These are phyloP conservation scores for Morone saxatilis DNA, from an alignment of 2,113 vertebrate species.

Conservation along the genomic window DNA sequence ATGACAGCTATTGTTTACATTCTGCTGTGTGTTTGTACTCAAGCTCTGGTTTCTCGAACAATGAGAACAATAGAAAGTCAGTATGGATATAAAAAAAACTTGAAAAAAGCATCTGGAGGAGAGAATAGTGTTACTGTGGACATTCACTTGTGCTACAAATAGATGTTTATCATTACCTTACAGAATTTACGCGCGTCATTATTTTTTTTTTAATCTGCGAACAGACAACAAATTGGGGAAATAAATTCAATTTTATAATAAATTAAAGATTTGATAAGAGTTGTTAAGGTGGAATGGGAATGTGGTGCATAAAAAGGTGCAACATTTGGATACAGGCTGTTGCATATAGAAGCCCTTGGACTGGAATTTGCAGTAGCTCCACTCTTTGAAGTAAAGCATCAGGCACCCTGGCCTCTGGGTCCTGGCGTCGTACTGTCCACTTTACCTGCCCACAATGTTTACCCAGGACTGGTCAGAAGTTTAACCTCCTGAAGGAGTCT, in stretches of 20 bases:
- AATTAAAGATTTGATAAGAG: not conserved
- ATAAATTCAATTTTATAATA: not conserved
- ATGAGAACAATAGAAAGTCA: too few species aligned
- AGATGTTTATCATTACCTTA: not conserved
- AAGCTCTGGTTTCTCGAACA: too few species aligned
- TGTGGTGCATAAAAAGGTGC: not conserved
- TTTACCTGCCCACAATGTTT: constrained; percentile 72
- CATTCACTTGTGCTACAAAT: not conserved
- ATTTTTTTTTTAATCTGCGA: not conserved
- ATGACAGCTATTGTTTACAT: not conserved
- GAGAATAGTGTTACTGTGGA: not conserved
- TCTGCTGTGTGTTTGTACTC: too few species aligned
- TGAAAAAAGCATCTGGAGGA: not conserved
- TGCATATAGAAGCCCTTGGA: not conserved
- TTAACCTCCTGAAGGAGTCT: constrained; percentile 50
- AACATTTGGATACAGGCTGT: not conserved
- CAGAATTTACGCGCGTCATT: not conserved
- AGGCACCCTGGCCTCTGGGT: not conserved
- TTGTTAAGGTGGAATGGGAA: not conserved
- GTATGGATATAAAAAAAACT: not conserved
- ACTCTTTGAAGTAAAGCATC: constrained; percentile 17
- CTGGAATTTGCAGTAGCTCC: not conserved
- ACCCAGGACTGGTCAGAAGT: constrained; percentile 52
- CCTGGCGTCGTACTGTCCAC: constrained; percentile 56
- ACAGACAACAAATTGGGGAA: not conserved